Evolutionary conservation across 2,797 vertebrate species (phyloP).

Genomic region (Vipera latastei): DNA sequence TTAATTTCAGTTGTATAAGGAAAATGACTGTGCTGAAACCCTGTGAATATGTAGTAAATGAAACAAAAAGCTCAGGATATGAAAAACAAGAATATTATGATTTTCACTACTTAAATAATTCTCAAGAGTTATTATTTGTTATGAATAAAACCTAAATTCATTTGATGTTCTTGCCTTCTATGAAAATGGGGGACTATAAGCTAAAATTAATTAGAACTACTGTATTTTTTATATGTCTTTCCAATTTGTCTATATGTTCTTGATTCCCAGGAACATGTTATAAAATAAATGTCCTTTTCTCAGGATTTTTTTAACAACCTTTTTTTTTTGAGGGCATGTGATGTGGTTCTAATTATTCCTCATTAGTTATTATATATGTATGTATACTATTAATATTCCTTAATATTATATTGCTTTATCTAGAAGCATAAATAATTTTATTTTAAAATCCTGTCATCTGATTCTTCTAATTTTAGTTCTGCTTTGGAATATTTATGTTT

Average conservation of each 20-base stretch:
- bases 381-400: background rate
- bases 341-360: background rate
- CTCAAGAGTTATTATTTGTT: background rate
- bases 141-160: background rate
- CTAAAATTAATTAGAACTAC: background rate
- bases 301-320: background rate
- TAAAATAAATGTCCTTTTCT: background rate
- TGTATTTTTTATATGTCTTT: background rate
- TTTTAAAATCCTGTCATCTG: background rate
- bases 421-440: background rate
- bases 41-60: background rate
- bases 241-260: background rate
- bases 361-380: background rate
- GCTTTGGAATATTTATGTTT: background rate
- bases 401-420: background rate
- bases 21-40: background rate
- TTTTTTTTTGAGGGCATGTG: background rate
- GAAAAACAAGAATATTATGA: background rate
- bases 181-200: background rate
- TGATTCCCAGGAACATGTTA: background rate
- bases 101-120: background rate
- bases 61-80: background rate
- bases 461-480: background rate
- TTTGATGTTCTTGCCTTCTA: background rate
- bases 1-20: background rate